Evolutionary conservation across 1,140 invertebrate genomes (phyloP), one percentile per base, ranked within the genome.

Genomic region (Cyclargus thomasi): DNA sequence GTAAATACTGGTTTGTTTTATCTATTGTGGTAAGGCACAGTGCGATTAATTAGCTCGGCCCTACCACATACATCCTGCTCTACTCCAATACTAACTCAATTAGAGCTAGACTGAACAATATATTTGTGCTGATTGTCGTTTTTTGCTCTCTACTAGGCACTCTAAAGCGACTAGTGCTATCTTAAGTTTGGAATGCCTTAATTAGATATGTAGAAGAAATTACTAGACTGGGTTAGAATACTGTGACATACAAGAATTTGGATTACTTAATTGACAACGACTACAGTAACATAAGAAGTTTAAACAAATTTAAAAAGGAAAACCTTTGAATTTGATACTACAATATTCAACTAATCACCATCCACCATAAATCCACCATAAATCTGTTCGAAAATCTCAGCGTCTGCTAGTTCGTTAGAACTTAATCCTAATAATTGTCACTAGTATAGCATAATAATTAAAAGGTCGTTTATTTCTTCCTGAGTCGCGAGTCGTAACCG

Each of bases 401-500:
- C 39, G 39, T 47, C 39, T 14, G 39, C 39, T 47, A 47, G 39
- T 11, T 47, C 39, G 1, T 47, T 14, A 14, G 14, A 14, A 14
- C 39, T 47, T 47, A 16, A 47, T 47, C 39, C 39, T 47, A 29
- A 14, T 47, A 47, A 47, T 47, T 8, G 39, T 2, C 39, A 47
- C 14, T 11, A 8, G 8, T 55, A 55, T 21, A 10, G 7, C 18
- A 21, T 17, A 20, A 59, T 20, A 17, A 59, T 59, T 20, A 20
- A 59, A 21, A 20, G 55, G 4, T 18, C 17, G 18, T 11, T 20
- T 59, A 59, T 59, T 59, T 59, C 10, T 59, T 59, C 22, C 62
- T 47, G 3, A 16, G 39, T 47, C 39, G 11, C 23, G 29, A 47
- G n/a, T 62, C 47, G 62, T 23, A 64, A 67, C 65, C 65, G 67